These are phyloP conservation scores for Heliocidaris tuberculata DNA, from an alignment of 35 echinoderm and acorn worm genomes.

Conservation along the genomic window DNA sequence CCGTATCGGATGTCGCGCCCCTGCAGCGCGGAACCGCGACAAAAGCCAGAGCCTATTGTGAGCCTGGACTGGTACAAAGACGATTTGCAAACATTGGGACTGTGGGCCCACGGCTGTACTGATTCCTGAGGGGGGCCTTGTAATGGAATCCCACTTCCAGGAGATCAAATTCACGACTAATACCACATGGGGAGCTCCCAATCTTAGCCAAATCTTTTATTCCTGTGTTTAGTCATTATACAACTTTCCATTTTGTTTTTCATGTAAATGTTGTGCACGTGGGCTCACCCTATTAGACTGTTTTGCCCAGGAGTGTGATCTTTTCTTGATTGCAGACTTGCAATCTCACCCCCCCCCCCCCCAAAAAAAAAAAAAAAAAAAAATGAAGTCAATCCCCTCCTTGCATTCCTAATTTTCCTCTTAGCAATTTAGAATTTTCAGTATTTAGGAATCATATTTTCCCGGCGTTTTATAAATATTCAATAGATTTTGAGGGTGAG, in stretches of 20 bases:
- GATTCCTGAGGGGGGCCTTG: slow-evolving; percentile 41
- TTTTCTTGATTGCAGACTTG: neutral
- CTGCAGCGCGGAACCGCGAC: slow-evolving; percentile 41
- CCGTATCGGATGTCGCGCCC: slow-evolving; percentile 46
- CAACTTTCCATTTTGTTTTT: slow-evolving; percentile 34
- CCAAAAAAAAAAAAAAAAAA: neutral
- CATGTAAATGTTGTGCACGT: slow-evolving; percentile 42
- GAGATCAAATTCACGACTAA: slow-evolving; percentile 42
- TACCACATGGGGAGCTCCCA: slow-evolving; percentile 13
- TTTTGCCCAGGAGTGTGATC: slow-evolving; percentile 28
- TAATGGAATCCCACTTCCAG: slow-evolving; percentile 45
- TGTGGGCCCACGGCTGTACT: slow-evolving; percentile 39
- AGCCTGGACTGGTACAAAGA: slow-evolving; percentile 45
- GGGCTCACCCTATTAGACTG: slow-evolving; percentile 10
- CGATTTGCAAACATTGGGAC: slow-evolving; percentile 52
- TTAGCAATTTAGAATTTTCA: neutral
- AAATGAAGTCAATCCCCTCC: slow-evolving; percentile 2
- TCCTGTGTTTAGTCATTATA: neutral
- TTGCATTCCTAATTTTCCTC: neutral
- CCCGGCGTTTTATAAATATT: neutral
- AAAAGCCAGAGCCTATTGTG: slow-evolving; percentile 40
- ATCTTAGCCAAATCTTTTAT: neutral
- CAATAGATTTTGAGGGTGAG: neutral
- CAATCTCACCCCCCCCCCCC: no score
- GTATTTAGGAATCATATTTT: neutral